These are phyloP conservation scores for Panopea generosa DNA, from an alignment of 2,888 invertebrate genomes.

Conservation along the genomic window DNA sequence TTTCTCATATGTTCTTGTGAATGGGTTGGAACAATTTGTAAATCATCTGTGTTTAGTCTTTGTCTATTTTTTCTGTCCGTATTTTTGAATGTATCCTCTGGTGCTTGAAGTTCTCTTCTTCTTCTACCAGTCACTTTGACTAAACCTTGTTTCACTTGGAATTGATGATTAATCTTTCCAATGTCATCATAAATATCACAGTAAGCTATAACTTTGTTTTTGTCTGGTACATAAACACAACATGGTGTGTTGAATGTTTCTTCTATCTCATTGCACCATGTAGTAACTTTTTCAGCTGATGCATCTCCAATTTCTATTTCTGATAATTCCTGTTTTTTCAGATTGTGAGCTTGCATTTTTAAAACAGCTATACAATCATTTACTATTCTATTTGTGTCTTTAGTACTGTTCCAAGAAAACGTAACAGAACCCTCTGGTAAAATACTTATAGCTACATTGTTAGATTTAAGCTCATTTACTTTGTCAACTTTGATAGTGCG, in stretches of 20 bases:
- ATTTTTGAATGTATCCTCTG: not conserved
- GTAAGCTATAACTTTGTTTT: conserved; percentile 1
- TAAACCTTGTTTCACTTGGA: conserved; percentile 3
- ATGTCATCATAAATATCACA: conserved; percentile 6
- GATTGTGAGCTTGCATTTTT: too few species aligned
- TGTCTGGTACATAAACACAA: conserved; percentile 7
- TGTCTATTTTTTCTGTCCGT: not conserved
- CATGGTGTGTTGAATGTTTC: not conserved
- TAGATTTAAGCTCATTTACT: too few species aligned
- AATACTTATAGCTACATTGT: too few species aligned
- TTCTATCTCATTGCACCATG: conserved; percentile 1
- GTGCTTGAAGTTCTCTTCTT: not conserved
- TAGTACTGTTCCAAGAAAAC: too few species aligned
- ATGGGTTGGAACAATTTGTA: not conserved
- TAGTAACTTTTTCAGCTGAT: not conserved
- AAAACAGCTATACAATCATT: too few species aligned
- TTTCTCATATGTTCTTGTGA: not conserved
- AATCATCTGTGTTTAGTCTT: too few species aligned
- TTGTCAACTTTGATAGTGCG: too few species aligned
- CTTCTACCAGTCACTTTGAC: conserved; percentile 14
- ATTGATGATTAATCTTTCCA: conserved; percentile 4
- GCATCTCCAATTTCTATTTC: too few species aligned
- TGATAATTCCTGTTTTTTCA: too few species aligned
- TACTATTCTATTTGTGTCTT: too few species aligned
- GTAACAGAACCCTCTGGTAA: too few species aligned